phyloP scores from a whole-genome alignment of 2,888 invertebrate genomes.

The Lymantria monacha region DNA sequence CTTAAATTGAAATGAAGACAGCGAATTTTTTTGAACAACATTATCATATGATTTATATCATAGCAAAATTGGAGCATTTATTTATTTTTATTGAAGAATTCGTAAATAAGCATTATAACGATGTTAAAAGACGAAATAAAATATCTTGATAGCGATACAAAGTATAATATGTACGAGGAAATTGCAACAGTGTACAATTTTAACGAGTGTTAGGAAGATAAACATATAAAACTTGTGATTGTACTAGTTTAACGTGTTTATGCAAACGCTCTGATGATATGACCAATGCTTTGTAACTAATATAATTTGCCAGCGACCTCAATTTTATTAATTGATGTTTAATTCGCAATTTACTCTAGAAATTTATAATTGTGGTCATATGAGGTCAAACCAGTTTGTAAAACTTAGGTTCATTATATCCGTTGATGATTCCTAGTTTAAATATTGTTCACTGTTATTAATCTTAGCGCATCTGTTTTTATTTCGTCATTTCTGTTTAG shows the following conservation, averaged over 20 bases:
- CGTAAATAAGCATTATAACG: too few species aligned
- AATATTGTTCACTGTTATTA: not conserved
- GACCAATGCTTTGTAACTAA: conserved; percentile 16
- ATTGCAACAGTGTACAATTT: conserved; percentile 11
- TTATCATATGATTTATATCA: too few species aligned
- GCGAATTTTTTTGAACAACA: too few species aligned
- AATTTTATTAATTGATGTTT: conserved; percentile 24
- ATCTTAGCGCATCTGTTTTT: not conserved
- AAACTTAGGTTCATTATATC: conserved; percentile 20
- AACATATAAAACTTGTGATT: conserved; percentile 6
- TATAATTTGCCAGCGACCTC: conserved; percentile 20
- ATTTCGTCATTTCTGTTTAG: too few species aligned
- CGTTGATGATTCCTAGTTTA: conserved; percentile 9
- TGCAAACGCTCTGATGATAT: conserved; percentile 18
- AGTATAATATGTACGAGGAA: conserved; percentile 3
- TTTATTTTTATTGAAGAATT: too few species aligned
- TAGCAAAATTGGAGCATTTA: too few species aligned
- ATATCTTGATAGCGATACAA: not conserved
- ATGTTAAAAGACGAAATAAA: too few species aligned
- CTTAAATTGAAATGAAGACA: too few species aligned
- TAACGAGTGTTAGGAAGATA: conserved; percentile 6
- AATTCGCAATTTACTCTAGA: conserved; percentile 26
- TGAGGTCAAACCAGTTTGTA: conserved; percentile 26
- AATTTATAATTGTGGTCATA: conserved; percentile 20
- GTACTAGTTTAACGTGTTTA: conserved; percentile 16